Percentiles rank a stretch among this genome's conserved stretches.
Conservation (phyloP, 2,888 invertebrate species). For the Calliopum simillimum region DNA sequence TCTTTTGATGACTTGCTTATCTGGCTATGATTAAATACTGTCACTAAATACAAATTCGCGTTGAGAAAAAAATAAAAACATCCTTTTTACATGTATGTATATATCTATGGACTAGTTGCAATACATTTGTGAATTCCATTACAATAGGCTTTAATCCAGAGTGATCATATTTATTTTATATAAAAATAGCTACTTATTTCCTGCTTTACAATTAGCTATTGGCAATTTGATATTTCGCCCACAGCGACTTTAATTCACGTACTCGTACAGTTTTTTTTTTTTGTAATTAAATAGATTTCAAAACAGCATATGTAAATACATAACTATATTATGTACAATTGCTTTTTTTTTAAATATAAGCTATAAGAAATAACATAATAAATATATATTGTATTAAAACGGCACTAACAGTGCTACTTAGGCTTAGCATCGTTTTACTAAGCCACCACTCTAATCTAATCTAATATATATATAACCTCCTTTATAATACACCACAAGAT, state of each 20-base stretch:
- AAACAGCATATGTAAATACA: conserved; percentile 15
- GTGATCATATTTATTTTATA: neutral
- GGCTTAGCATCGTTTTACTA: no score
- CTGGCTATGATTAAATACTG: no score
- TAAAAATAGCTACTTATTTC: neutral
- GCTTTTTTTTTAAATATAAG: conserved; percentile 6
- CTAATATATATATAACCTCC: no score
- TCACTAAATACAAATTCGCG: no score
- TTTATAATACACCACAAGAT: no score
- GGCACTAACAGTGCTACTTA: no score
- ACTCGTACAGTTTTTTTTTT: neutral
- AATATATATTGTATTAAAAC: no score
- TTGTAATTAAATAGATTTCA: conserved; percentile 25
- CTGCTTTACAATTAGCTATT: neutral
- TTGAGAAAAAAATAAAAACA: no score
- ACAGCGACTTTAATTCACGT: neutral
- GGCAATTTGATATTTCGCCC: neutral
- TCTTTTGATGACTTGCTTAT: no score
- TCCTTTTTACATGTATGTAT: no score
- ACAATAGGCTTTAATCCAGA: no score
- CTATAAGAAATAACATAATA: conserved; percentile 1
- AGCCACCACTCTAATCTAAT: no score
- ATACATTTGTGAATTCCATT: conserved; percentile 15
- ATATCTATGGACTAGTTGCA: conserved; percentile 20
- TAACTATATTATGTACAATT: conserved; percentile 19